Evolutionary conservation across 2,888 invertebrate genomes (phyloP), one percentile per base, ranked within the genome.

Genomic region (Cataglyphis rosenhaueri): DNA sequence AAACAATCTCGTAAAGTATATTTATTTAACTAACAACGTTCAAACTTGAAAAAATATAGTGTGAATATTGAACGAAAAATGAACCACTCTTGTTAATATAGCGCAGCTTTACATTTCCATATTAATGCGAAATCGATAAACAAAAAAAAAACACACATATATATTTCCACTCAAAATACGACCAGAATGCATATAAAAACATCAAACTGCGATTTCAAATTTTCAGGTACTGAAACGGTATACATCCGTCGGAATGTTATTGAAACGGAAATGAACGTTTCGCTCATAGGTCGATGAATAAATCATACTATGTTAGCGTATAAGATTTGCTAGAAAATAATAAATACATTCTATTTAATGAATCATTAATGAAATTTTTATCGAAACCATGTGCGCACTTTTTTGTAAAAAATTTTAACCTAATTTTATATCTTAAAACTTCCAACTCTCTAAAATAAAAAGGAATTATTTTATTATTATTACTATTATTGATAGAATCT

Each of bases 221-320:
- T 79, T 79, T 73, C 75, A 74, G 35, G 12, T 25, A 59, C 29
- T 29, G 18, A 74, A 79, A 79, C 35, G 44, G 21, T 32, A 59
- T 18, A 73, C 75, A 73, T 70, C 76, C 55, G 55, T 21, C 38
- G 44, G 21, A 59, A 59, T 57, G 74, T 59, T 78, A 73, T 78
- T 78, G 74, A 73, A 73, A 73, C 57, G 73, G 59, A 78, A 74
- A 79, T 59, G 75, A 74, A 21, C 74, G 44, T 59, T 73, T 59
- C 35, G 78, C 21, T 57, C 38, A 38, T 10, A 44, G 44, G 18
- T 21, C 35, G 44, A 59, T 32, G 35, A 59, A 74, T 74, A 73
- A 79, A 74, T 74, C 44, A 73, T 3, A 73, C 3, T 18, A 18
- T 3, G 38, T 41, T 25, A 21, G 29, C 48, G 3, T 73, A 41